Evolutionary conservation across 2,888 invertebrate species (phyloP).

Genomic region (Adelphocoris suturalis): DNA sequence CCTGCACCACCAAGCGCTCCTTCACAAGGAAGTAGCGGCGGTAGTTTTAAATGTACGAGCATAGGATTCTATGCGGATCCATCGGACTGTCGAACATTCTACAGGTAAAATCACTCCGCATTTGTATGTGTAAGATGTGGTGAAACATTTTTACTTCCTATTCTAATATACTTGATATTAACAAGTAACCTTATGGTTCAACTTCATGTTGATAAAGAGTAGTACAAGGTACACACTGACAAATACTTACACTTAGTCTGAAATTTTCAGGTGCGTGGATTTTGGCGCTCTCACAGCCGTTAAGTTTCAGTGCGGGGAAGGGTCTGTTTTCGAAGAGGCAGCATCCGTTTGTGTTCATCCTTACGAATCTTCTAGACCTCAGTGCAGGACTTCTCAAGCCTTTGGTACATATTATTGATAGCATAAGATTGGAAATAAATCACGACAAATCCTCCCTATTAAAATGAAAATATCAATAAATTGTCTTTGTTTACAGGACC

Average conservation of each 20-base stretch:
- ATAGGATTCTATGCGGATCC: constrained; percentile 88
- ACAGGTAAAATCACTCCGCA: constrained; percentile 80
- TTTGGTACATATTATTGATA: constrained; percentile 4
- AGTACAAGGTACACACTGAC: too few species aligned
- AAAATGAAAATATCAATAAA: neutral
- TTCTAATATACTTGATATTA: too few species aligned
- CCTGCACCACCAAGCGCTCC: neutral
- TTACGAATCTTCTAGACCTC: constrained; percentile 83
- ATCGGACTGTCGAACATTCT: constrained; percentile 86
- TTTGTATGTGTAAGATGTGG: too few species aligned
- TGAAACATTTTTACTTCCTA: too few species aligned
- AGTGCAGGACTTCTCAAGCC: constrained; percentile 80
- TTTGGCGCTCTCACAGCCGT: constrained; percentile 82
- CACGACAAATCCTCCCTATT: too few species aligned
- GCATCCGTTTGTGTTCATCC: constrained; percentile 86
- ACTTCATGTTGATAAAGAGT: neutral
- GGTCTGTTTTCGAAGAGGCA: constrained; percentile 87
- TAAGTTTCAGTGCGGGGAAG: constrained; percentile 86
- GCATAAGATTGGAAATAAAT: too few species aligned
- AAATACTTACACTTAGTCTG: neutral
- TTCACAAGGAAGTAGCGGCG: constrained; percentile 52
- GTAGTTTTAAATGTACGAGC: constrained; percentile 81
- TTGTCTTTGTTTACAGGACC: constrained; percentile 38
- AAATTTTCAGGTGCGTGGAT: constrained; percentile 82
- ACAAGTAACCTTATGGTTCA: too few species aligned